phyloP scores from a whole-genome alignment of 1,140 invertebrate species.

The Agrypnia vestita region DNA sequence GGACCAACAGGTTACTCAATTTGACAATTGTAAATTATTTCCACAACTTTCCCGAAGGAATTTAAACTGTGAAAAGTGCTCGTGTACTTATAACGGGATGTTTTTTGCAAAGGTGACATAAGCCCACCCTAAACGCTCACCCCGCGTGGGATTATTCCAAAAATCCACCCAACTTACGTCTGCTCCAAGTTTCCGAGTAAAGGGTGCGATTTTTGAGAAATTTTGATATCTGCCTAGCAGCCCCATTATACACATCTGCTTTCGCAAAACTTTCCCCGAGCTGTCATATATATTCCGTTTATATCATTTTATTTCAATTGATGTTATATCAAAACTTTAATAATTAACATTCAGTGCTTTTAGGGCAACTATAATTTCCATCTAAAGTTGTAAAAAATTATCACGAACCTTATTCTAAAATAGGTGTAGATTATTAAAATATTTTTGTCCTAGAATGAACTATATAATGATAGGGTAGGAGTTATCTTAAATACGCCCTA shows the following conservation, averaged over 20 bases:
- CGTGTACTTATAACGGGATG: no score
- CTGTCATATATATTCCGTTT: constrained; percentile 1
- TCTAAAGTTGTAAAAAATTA: no score
- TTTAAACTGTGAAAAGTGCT: no score
- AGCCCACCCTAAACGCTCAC: neutral
- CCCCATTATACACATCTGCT: constrained; percentile 16
- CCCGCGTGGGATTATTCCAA: neutral
- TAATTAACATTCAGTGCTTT: neutral
- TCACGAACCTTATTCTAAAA: no score
- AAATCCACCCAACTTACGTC: neutral
- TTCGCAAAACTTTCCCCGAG: neutral
- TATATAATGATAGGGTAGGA: no score
- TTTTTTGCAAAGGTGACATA: neutral
- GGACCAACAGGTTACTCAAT: no score
- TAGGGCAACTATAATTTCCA: neutral
- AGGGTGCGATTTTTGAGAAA: neutral
- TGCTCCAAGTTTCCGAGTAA: neutral
- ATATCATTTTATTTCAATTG: neutral
- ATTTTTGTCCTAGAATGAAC: no score
- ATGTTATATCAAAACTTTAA: neutral
- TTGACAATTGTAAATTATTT: no score
- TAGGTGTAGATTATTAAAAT: no score
- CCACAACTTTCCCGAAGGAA: no score
- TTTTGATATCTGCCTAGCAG: neutral
- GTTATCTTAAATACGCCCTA: no score